Evolutionary conservation across 1,140 invertebrate species (phyloP).

Genomic region (Pachypeltis micranthus): DNA sequence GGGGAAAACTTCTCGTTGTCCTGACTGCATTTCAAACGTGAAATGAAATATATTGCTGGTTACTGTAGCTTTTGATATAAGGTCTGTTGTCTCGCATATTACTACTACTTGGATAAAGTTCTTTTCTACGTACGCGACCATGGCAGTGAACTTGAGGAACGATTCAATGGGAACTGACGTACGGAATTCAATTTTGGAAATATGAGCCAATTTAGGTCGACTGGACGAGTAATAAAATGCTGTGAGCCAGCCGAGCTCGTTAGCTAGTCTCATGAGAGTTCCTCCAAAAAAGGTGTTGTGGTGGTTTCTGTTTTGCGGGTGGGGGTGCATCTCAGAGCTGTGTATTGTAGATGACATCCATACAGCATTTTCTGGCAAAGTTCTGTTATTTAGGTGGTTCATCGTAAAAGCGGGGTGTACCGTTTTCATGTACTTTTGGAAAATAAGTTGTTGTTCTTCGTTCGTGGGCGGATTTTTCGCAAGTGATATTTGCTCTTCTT

Average conservation of each 20-base stretch:
- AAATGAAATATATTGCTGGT: conserved; percentile 5
- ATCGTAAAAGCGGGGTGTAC: conserved; percentile 36
- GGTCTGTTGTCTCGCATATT: neutral
- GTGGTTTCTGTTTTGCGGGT: conserved; percentile 56
- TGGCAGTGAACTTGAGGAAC: conserved; percentile 4
- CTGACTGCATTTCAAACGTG: neutral
- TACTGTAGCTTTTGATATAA: neutral
- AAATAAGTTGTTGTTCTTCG: conserved; percentile 53
- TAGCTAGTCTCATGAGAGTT: conserved; percentile 63
- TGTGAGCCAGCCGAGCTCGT: conserved; percentile 59
- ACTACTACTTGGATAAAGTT: neutral
- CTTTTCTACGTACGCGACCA: neutral
- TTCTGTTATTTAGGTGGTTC: conserved; percentile 37
- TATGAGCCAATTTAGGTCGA: conserved; percentile 1
- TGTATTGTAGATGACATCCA: conserved; percentile 55
- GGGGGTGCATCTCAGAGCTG: conserved; percentile 52
- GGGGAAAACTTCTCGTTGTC: neutral
- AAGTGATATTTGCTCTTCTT: conserved; percentile 41
- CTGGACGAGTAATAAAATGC: conserved; percentile 34
- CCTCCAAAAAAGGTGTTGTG: conserved; percentile 77
- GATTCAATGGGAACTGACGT: neutral
- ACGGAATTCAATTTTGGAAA: neutral
- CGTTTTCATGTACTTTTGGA: conserved; percentile 52
- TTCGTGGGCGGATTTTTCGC: conserved; percentile 50
- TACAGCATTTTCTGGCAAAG: conserved; percentile 43